Evolutionary conservation across 2,113 vertebrate genomes (phyloP).

Genomic region (Raja brachyura): DNA sequence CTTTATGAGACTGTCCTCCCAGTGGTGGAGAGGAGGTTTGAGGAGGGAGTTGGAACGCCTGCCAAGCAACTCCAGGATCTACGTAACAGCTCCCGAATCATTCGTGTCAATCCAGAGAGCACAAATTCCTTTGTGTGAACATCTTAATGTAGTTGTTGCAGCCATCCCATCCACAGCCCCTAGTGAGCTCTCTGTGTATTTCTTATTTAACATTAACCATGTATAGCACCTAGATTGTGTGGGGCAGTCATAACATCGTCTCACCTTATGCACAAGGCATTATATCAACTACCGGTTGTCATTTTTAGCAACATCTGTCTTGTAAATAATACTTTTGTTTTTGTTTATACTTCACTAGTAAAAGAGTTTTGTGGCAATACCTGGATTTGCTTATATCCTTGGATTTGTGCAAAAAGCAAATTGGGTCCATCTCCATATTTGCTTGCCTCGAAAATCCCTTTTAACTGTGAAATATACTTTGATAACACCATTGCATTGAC

Average conservation of each 20-base stretch:
- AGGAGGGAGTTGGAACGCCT: conserved; percentile 88
- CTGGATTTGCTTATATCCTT: neutral
- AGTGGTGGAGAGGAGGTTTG: conserved; percentile 86
- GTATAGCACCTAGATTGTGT: conserved; percentile 38
- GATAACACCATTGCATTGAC: too few relatives aligned
- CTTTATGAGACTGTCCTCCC: conserved; percentile 92
- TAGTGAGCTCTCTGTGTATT: too few relatives aligned
- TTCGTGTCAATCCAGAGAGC: conserved; percentile 87
- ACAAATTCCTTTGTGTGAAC: conserved; percentile 82
- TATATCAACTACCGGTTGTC: conserved; percentile 17
- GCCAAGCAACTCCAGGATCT: conserved; percentile 94
- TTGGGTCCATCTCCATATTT: too few relatives aligned
- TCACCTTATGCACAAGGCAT: conserved; percentile 42
- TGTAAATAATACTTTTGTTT: neutral
- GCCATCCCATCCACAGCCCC: neutral
- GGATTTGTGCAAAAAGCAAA: neutral
- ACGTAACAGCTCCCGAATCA: conserved; percentile 72
- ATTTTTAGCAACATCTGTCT: neutral
- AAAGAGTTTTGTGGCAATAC: neutral
- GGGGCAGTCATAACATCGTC: conserved; percentile 44
- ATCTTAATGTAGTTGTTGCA: conserved; percentile 16
- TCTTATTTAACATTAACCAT: conserved; percentile 38
- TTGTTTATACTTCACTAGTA: conserved; percentile 26
- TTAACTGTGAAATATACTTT: too few relatives aligned
- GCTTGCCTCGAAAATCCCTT: too few relatives aligned